phyloP scores from a whole-genome alignment of 2,113 vertebrate species.

The Burhinus oedicnemus region DNA sequence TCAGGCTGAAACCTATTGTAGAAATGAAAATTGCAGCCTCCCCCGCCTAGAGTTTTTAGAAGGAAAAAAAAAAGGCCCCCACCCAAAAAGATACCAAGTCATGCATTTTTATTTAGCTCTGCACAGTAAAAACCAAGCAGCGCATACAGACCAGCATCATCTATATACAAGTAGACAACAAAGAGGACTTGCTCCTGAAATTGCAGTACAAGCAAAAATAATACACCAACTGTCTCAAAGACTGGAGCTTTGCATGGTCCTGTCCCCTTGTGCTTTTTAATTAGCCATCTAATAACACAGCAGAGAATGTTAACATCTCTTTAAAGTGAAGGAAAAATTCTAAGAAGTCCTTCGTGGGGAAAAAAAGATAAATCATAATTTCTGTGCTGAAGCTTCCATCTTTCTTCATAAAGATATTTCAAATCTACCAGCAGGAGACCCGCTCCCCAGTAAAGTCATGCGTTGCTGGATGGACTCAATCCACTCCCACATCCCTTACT shows the following conservation, averaged over 20 bases:
- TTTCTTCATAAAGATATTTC: not conserved
- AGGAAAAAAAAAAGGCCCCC: too few relatives aligned
- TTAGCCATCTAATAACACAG: not conserved
- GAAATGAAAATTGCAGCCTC: not conserved
- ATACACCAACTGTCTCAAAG: too few relatives aligned
- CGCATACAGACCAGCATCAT: not conserved
- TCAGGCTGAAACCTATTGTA: too few relatives aligned
- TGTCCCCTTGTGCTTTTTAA: too few relatives aligned
- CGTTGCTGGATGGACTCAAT: not conserved
- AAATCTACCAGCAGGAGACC: not conserved
- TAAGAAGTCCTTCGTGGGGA: not conserved
- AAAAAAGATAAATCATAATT: too few relatives aligned
- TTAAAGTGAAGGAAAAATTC: not conserved
- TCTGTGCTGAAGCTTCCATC: not conserved
- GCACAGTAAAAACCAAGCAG: not conserved
- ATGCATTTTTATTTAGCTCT: not conserved
- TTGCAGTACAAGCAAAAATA: not conserved
- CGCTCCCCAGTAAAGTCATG: not conserved
- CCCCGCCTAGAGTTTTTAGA: not conserved
- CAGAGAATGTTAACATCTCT: not conserved
- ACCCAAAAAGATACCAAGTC: too few relatives aligned
- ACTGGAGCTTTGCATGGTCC: too few relatives aligned
- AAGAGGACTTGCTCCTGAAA: not conserved
- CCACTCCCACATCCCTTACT: not conserved
- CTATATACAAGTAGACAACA: too few relatives aligned